phyloP scores from a whole-genome alignment of 2,113 vertebrate species.

The Rhipidura dahli region DNA sequence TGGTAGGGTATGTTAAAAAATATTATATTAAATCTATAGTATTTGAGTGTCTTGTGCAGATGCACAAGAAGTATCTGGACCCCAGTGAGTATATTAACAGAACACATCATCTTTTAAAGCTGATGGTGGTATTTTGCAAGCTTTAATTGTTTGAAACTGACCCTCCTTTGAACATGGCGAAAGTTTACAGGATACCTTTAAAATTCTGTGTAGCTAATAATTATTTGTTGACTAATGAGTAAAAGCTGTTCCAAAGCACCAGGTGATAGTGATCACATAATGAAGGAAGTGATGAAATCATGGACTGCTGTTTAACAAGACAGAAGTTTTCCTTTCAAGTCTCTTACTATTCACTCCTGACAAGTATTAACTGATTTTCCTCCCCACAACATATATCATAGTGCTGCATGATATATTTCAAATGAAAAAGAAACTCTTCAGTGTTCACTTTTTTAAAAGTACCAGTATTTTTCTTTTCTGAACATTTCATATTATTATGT shows the following conservation, averaged over 20 bases:
- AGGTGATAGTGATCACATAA: neutral
- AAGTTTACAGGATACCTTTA: neutral
- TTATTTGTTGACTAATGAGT: constrained; percentile 5
- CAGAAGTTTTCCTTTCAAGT: neutral
- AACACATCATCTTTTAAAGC: neutral
- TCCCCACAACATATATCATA: neutral
- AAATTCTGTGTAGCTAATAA: neutral
- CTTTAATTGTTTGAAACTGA: neutral
- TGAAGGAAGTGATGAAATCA: neutral
- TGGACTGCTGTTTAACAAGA: neutral
- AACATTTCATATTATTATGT: neutral
- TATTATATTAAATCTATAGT: neutral
- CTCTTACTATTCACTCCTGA: neutral
- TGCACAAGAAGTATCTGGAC: neutral
- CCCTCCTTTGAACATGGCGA: neutral
- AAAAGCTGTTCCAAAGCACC: neutral
- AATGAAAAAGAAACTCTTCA: neutral
- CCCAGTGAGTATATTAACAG: neutral
- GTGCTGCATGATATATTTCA: neutral
- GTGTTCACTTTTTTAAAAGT: neutral
- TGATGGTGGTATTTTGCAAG: neutral
- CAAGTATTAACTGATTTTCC: neutral
- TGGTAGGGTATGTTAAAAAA: neutral
- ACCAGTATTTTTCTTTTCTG: neutral
- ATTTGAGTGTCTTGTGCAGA: neutral